Evolutionary conservation across 2,888 invertebrate species (phyloP).

Genomic region (Nematopogon swammerdamellus): DNA sequence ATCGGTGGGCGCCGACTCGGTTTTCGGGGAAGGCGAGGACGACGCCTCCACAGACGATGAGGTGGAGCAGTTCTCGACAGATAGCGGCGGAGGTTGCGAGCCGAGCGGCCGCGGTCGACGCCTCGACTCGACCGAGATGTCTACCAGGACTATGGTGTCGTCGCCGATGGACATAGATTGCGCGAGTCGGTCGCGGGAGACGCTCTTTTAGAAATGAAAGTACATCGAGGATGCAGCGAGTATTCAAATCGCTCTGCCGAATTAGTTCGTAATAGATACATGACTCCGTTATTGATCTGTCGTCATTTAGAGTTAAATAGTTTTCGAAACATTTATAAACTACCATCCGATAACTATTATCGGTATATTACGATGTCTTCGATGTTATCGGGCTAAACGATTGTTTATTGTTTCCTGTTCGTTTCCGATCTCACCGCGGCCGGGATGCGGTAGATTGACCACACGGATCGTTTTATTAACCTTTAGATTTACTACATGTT

Average conservation of each 20-base stretch:
- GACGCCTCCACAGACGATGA: conserved; percentile 77
- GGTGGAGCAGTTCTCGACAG: conserved; percentile 79
- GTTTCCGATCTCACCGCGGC: conserved; percentile 28
- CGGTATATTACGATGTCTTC: conserved; percentile 26
- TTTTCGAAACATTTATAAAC: conserved; percentile 30
- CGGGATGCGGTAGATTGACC: conserved; percentile 35
- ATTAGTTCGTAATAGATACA: neutral
- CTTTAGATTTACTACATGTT: conserved; percentile 55
- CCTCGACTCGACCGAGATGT: conserved; percentile 32
- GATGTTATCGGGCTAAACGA: conserved; percentile 22
- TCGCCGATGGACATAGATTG: conserved; percentile 28
- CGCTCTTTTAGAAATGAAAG: conserved; percentile 60
- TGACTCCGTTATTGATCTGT: neutral
- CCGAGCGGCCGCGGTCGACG: conserved; percentile 31
- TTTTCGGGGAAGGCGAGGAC: conserved; percentile 69
- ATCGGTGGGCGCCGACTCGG: conserved; percentile 74
- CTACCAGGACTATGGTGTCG: conserved; percentile 19
- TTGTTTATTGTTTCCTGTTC: conserved; percentile 52
- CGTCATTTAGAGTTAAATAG: conserved; percentile 20
- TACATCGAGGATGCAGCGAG: neutral
- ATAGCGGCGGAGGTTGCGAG: conserved; percentile 63
- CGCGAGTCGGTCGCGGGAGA: conserved; percentile 71
- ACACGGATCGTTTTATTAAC: conserved; percentile 49
- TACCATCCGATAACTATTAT: conserved; percentile 19
- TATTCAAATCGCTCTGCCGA: neutral